Evolutionary conservation across 2,113 vertebrate species (phyloP).

Genomic region (Lates calcarifer): DNA sequence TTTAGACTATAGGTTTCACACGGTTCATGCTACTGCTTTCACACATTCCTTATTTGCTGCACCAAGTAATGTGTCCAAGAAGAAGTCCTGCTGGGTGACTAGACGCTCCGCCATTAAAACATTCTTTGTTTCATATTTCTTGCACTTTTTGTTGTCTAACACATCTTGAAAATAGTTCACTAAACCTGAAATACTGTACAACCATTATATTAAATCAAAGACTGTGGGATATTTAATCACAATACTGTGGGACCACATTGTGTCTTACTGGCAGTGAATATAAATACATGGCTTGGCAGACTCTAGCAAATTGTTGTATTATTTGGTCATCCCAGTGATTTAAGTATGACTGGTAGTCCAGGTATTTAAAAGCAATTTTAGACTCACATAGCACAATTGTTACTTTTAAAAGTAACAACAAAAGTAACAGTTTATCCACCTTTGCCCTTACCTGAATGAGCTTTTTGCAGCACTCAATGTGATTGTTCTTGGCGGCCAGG

Average conservation of each 20-base stretch:
- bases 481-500: slow-evolving; percentile 93
- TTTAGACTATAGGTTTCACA: slow-evolving; percentile 17
- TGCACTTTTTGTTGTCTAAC: not conserved
- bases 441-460: slow-evolving; percentile 98
- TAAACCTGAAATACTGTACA: not conserved
- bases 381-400: not conserved
- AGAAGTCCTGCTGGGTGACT: slow-evolving; percentile 8
- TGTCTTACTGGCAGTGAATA: not conserved
- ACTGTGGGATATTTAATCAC: not conserved
- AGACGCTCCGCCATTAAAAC: slow-evolving; percentile 15
- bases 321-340: not conserved
- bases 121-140: slow-evolving; percentile 25
- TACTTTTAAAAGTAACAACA: not conserved
- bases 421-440: not conserved
- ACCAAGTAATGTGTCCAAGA: not conserved
- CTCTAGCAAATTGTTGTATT: not conserved
- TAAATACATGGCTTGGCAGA: not conserved
- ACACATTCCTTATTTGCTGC: slow-evolving; percentile 25
- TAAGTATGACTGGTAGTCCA: not conserved
- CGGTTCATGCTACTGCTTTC: slow-evolving; percentile 16
- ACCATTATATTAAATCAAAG: not conserved
- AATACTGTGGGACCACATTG: not conserved
- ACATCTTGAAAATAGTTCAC: slow-evolving; percentile 19
- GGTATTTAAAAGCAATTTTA: not conserved
- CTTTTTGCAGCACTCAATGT: slow-evolving; percentile 90